Evolutionary conservation across 2,113 vertebrate species (phyloP).

Genomic region (Catharus fuscescens): DNA sequence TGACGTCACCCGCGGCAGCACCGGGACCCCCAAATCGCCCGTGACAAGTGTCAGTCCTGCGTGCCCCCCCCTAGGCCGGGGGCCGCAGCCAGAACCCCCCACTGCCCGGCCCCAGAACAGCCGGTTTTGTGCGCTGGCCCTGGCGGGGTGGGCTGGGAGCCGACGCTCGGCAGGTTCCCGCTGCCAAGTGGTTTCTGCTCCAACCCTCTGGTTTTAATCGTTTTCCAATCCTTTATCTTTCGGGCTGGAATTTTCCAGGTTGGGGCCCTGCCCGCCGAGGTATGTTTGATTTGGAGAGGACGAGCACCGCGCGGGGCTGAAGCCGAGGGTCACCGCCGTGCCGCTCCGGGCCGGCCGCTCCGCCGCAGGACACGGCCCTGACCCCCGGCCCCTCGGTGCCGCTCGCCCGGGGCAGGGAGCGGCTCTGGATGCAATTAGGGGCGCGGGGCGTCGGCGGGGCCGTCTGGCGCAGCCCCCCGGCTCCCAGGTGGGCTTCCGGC

Average conservation of each 20-base stretch:
- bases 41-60: not conserved
- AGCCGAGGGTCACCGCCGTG: not conserved
- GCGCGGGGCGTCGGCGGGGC: not conserved
- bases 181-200: slow-evolving; percentile 57
- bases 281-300: slow-evolving; percentile 64
- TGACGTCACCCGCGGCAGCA: not conserved
- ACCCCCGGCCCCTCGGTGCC: not conserved
- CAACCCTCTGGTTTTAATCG: slow-evolving; percentile 67
- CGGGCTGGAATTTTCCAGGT: slow-evolving; percentile 67
- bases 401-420: not conserved
- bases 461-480: not conserved
- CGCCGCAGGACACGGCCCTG: not conserved
- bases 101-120: not conserved
- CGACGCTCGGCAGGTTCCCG: slow-evolving; percentile 2
- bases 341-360: not conserved
- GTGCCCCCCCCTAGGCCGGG: rapidly evolving
- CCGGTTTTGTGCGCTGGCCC: not conserved
- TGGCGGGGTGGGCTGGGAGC: not conserved
- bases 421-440: slow-evolving; percentile 75
- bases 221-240: slow-evolving; percentile 71
- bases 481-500: slow-evolving; percentile 76
- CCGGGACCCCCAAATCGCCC: not conserved
- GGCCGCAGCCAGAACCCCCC: not conserved
- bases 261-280: slow-evolving; percentile 55
- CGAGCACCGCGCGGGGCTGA: not conserved